A percentile compares a stretch with the other conserved stretches of the same genome.
phyloP scores from a whole-genome alignment of 2,888 invertebrate species.

The Nomada fucata region DNA sequence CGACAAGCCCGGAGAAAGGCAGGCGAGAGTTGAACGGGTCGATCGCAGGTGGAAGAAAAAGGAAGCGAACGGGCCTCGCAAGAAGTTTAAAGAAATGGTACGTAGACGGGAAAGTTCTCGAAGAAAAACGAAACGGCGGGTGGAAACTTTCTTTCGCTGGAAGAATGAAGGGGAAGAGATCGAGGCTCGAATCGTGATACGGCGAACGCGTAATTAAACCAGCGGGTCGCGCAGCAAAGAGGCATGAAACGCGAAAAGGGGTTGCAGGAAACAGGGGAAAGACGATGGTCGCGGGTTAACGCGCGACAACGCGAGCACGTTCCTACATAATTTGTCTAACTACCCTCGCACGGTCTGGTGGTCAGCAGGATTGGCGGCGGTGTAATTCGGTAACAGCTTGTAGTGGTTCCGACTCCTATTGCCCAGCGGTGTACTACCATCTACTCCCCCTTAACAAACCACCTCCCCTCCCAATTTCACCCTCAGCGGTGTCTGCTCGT shows the following conservation, averaged over 20 bases:
- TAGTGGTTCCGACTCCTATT: conserved; percentile 73
- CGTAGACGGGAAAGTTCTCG: conserved; percentile 3
- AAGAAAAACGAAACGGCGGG: background rate
- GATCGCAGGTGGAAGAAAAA: conserved; percentile 27
- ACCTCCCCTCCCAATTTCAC: background rate
- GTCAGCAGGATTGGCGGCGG: conserved; percentile 71
- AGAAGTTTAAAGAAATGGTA: conserved; percentile 9
- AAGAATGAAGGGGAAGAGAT: background rate
- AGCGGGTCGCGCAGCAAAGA: background rate
- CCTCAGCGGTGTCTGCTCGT: conserved; percentile 50
- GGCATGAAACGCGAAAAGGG: background rate
- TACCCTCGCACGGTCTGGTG: conserved; percentile 69
- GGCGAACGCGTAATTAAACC: conserved; percentile 2
- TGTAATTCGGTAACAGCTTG: conserved; percentile 78
- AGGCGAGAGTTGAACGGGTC: conserved; percentile 3
- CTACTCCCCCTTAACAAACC: conserved; percentile 16
- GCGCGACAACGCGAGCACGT: conserved; percentile 68
- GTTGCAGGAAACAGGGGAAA: background rate
- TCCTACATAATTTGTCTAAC: conserved; percentile 77
- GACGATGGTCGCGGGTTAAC: conserved; percentile 34
- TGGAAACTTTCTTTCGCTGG: background rate
- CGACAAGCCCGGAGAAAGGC: conserved; percentile 16
- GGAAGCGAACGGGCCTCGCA: background rate
- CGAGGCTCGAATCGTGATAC: too few species aligned
- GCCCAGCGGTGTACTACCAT: conserved; percentile 69